These are phyloP conservation scores for Xenus cinereus DNA, from an alignment of 2,113 vertebrate genomes.

Conservation along the genomic window DNA sequence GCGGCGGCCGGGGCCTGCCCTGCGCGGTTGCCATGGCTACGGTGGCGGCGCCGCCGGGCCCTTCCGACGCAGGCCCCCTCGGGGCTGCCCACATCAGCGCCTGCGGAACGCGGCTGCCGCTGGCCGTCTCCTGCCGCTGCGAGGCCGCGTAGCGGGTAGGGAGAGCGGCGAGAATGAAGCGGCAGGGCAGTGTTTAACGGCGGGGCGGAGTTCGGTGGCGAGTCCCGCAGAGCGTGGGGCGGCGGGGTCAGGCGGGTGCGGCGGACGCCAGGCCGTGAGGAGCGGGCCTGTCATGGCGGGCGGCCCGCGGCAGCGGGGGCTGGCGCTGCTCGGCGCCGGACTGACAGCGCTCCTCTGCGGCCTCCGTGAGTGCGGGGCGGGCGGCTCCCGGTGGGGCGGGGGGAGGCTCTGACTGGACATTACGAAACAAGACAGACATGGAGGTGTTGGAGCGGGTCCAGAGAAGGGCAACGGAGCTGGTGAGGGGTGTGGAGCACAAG, in stretches of 20 bases:
- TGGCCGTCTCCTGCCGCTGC: background rate
- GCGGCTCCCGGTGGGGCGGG: background rate
- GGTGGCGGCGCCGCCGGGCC: background rate
- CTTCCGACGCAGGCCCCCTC: fast-evolving
- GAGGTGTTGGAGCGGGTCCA: background rate
- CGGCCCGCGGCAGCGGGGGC: background rate
- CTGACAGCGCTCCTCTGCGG: background rate
- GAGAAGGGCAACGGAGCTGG: background rate
- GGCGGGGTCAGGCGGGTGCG: background rate
- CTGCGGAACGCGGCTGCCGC: background rate
- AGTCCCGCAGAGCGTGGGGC: too few relatives aligned
- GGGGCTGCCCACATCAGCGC: fast-evolving
- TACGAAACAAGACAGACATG: background rate
- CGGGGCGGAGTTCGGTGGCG: too few relatives aligned
- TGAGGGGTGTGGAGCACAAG: background rate
- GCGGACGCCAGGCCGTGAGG: fast-evolving
- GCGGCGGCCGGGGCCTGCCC: too few relatives aligned
- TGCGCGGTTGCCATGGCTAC: background rate
- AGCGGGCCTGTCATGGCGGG: background rate
- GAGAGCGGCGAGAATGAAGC: background rate
- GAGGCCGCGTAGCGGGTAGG: too few relatives aligned
- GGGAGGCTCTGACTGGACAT: background rate
- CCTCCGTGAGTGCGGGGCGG: background rate
- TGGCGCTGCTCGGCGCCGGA: background rate
- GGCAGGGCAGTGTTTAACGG: fast-evolving